Evolutionary conservation across 2,888 invertebrate species (phyloP), one percentile per base, ranked within the genome.

Genomic region (Cinara cedri): DNA sequence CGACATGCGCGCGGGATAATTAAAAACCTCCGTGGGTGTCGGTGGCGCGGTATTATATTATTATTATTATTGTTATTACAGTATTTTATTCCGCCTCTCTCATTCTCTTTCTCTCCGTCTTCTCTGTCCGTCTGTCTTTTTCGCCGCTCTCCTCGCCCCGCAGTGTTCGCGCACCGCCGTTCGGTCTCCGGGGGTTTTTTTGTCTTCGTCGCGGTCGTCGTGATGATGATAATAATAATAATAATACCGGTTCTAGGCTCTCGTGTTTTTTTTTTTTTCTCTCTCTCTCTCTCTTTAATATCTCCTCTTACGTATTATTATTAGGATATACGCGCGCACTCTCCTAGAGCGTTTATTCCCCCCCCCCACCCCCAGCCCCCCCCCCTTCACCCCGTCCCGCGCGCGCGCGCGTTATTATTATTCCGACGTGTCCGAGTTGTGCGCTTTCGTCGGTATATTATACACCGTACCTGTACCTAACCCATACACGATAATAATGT

Each of bases 11-110:
- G 6, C 34, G 78, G 78, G 78, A 78, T 78, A 78, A 78, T 78
- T 78, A 78, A 78, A 78, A 78, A 78, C 78, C 78, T 78, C 78
- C 57, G 78, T 78, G 78, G 78, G 78, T 78, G 78, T 78, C 70
- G 13, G 76, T 78, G 13, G 76, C 55, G 76, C 57, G n/a, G n/a
- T n/a, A n/a, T 76, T 76, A 6, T 34, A 34, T 34, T 66, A 26
- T 63, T 55, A 55, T 24, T 72, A n/a, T n/a, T n/a, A n/a, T n/a
- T n/a, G n/a, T n/a, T n/a, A n/a, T n/a, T n/a, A n/a, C n/a, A n/a
- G n/a, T n/a, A n/a, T n/a, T n/a, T n/a, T n/a, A n/a, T n/a, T n/a
- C n/a, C n/a, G n/a, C n/a, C n/a, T n/a, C n/a, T n/a, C n/a, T 49
- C 70, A 14, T 54, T 51, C 60, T 34, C 6, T 34, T 34, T 34